Conservation (phyloP, 2,113 vertebrate genomes). For the Melanostigma gelatinosum region DNA sequence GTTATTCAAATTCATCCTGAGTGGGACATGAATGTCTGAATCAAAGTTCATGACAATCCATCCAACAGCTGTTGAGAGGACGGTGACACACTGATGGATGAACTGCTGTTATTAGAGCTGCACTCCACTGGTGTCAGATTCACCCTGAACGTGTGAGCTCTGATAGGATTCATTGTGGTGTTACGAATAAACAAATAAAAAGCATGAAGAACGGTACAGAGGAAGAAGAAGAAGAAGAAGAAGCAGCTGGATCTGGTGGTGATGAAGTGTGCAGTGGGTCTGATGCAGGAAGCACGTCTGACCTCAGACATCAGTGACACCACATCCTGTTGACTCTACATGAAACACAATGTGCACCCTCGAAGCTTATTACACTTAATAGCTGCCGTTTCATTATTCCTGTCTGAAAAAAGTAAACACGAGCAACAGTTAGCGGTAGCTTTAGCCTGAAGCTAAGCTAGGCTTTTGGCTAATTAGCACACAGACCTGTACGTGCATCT, state of each 20-base stretch:
- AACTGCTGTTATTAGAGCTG: too few relatives aligned
- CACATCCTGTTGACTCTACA: background rate
- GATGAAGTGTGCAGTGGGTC: background rate
- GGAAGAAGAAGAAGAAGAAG: background rate
- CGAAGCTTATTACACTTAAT: background rate
- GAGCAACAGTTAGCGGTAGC: background rate
- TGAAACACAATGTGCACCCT: background rate
- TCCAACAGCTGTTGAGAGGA: background rate
- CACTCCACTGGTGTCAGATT: too few relatives aligned
- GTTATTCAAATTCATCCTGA: background rate
- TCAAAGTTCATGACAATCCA: background rate
- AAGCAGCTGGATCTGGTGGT: background rate
- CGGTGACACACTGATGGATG: background rate
- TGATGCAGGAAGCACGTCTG: background rate
- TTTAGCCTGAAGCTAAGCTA: background rate
- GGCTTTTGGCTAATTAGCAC: too few relatives aligned
- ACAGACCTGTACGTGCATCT: background rate
- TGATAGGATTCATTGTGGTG: too few relatives aligned
- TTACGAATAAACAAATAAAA: background rate
- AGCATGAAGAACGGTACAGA: background rate
- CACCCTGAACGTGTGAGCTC: too few relatives aligned
- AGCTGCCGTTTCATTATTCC: background rate
- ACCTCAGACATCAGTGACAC: background rate
- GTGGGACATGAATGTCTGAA: background rate
- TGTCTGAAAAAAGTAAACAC: background rate